Percentiles rank a stretch among this genome's conserved stretches.
phyloP scores from a whole-genome alignment of 2,888 invertebrate genomes.

The Meloe dianella region DNA sequence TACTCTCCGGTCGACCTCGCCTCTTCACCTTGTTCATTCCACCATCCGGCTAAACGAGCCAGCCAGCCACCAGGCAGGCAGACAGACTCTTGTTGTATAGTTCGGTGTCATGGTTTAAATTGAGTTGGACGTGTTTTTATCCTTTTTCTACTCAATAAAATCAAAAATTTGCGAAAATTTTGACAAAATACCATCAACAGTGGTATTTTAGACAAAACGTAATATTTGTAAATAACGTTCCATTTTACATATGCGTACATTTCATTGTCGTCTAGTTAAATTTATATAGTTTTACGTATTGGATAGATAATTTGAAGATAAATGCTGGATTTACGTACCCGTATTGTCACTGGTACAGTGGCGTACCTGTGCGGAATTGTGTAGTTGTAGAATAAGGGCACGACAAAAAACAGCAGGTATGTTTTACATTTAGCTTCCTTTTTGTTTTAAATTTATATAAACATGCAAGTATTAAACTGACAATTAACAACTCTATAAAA shows the following conservation, averaged over 20 bases:
- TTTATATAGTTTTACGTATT: too few species aligned
- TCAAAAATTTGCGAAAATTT: not conserved
- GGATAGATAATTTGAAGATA: too few species aligned
- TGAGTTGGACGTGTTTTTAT: not conserved
- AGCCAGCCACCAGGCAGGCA: constrained; percentile 14
- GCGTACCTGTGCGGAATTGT: not conserved
- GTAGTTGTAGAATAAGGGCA: not conserved
- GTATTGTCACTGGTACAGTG: not conserved
- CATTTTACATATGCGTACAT: too few species aligned
- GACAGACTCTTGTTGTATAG: constrained; percentile 9
- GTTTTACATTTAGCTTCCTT: not conserved
- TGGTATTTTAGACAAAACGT: too few species aligned
- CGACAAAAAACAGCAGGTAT: not conserved
- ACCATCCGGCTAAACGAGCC: constrained; percentile 25
- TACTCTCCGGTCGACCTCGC: constrained; percentile 44
- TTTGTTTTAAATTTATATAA: too few species aligned
- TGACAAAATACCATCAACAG: too few species aligned
- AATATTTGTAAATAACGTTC: too few species aligned
- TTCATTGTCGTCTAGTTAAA: too few species aligned
- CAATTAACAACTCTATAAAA: too few species aligned
- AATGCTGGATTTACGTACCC: too few species aligned
- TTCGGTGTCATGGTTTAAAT: constrained; percentile 23
- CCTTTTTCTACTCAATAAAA: not conserved
- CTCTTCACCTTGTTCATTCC: constrained; percentile 46
- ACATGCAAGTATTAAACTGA: too few species aligned